Evolutionary conservation across 1,140 invertebrate species (phyloP).

Genomic region (Antheraea pernyi): DNA sequence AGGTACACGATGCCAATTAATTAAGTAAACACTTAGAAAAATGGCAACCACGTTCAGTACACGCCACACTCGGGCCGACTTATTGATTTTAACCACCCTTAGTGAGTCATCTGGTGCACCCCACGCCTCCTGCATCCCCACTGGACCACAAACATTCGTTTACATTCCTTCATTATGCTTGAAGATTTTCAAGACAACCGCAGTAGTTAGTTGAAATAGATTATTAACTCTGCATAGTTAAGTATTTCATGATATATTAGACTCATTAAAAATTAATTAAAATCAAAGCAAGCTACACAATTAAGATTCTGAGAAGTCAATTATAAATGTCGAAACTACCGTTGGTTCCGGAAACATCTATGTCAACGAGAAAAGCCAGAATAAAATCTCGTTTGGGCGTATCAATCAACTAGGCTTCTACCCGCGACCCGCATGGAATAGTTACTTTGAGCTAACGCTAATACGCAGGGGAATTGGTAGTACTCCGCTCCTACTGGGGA

Average conservation of each 20-base stretch:
- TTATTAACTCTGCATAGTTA: neutral
- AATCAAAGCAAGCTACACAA: too few relatives aligned
- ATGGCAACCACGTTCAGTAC: slow-evolving; percentile 25
- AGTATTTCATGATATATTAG: too few relatives aligned
- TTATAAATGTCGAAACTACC: neutral
- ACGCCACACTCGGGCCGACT: slow-evolving; percentile 35
- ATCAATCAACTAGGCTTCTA: too few relatives aligned
- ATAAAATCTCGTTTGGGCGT: too few relatives aligned
- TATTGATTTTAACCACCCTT: slow-evolving; percentile 67
- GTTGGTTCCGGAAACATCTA: too few relatives aligned
- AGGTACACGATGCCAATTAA: slow-evolving; percentile 8
- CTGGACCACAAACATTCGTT: slow-evolving; percentile 35
- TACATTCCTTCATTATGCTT: slow-evolving; percentile 70
- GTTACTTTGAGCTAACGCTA: too few relatives aligned
- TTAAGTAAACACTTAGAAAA: slow-evolving; percentile 28
- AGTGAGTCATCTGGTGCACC: slow-evolving; percentile 59
- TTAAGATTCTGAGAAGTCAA: neutral
- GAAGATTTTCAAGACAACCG: slow-evolving; percentile 35
- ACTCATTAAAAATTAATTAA: too few relatives aligned
- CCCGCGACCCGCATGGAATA: too few relatives aligned
- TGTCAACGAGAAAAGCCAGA: too few relatives aligned
- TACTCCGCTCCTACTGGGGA: too few relatives aligned
- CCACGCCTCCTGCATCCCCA: slow-evolving; percentile 35
- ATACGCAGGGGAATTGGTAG: too few relatives aligned
- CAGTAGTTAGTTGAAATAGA: neutral